phyloP scores from a whole-genome alignment of 1,140 invertebrate genomes.

The Berghia stephanieae region DNA sequence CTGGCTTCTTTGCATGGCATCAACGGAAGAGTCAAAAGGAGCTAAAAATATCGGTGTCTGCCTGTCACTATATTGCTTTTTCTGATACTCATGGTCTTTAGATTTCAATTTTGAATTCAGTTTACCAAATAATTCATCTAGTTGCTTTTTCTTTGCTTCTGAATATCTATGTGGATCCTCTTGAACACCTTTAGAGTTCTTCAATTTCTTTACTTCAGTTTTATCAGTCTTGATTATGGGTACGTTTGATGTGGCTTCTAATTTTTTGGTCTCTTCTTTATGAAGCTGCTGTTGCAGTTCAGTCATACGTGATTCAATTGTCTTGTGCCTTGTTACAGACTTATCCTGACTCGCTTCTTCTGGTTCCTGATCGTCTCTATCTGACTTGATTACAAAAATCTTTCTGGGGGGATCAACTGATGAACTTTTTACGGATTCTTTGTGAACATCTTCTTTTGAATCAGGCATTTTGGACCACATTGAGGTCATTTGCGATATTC shows the following conservation, averaged over 20 bases:
- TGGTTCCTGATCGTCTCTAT: no score
- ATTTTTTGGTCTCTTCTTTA: no score
- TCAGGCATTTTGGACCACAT: not conserved
- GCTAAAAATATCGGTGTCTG: not conserved
- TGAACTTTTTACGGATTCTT: no score
- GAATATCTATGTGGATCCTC: not conserved
- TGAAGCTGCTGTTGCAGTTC: no score
- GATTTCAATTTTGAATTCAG: not conserved
- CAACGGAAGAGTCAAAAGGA: not conserved
- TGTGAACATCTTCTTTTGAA: no score
- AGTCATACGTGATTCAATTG: no score
- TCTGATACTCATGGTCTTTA: not conserved
- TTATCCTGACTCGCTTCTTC: no score
- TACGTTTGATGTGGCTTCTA: no score
- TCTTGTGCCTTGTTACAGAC: no score
- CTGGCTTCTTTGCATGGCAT: not conserved
- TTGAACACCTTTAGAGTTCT: not conserved
- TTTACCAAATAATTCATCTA: constrained; percentile 5
- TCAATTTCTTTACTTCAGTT: not conserved
- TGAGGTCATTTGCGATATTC: not conserved
- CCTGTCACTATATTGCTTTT: not conserved
- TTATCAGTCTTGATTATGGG: no score
- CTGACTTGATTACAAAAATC: no score
- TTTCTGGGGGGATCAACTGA: no score
- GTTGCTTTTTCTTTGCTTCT: not conserved